Evolutionary conservation across 2,797 vertebrate genomes (phyloP), one percentile per base, ranked within the genome.

Genomic region (Onychomys torridus): DNA sequence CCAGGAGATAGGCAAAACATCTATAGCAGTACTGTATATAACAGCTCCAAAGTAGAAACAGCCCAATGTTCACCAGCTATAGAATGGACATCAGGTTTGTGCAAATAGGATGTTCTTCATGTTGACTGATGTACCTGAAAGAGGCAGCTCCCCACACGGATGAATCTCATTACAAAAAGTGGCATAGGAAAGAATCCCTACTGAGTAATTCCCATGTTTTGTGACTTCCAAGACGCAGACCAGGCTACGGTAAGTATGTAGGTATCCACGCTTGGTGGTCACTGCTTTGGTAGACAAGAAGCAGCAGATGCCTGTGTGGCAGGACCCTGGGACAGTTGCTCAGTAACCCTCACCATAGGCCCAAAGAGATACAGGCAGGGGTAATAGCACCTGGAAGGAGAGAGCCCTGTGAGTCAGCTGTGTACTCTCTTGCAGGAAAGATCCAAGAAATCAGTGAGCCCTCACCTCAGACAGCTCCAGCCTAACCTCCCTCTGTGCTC

Each of bases 181-280:
- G 32, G 63, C 57, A 12, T 16, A 11, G 21, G 55, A 89, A 81
- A 73, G 37, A 71, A 65, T 81, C 69, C 78, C 27, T 85, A 65
- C 19, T 65, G 57, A 84, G 57, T 32, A 43, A 85, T 77, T 85
- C 14, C 12, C 85, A 55, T 73, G 65, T 95, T 40, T 83, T 71
- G 2, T 96, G 89, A 34, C 59, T 82, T 96, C 86, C 46, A 87
- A 34, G 43, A 92, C 93, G 87, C 17, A 91, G 43, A 12, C 43
- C 85, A 84, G 43, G 49, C 16, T n/a, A 40, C 78, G 55, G 89
- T 59, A 52, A 19, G 29, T 59, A 23, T 77, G 21, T 55, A n/a
- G 55, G 9, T 29, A 37, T 37, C 75, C 40, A 4, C 27, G 9
- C 40, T 40, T 78, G 79, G 37, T 52, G 27, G 6, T 69, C n/a